phyloP scores from a whole-genome alignment of 2,113 vertebrate species.

The Nesoenas mayeri region DNA sequence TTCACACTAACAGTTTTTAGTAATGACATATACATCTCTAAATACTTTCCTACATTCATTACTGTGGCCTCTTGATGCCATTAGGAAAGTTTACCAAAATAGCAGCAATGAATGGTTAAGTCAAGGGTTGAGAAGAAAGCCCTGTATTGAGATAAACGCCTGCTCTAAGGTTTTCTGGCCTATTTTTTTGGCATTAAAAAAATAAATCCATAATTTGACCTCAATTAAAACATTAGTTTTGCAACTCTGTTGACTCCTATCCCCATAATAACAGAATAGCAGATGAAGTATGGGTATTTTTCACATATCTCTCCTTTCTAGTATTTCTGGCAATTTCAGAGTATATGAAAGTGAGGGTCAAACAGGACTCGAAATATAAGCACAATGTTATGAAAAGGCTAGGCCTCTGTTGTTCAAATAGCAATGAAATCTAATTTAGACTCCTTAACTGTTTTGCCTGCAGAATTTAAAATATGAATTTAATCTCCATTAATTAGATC shows the following conservation, averaged over 20 bases:
- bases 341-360: neutral
- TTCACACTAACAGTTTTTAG: neutral
- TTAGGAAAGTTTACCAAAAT: neutral
- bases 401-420: neutral
- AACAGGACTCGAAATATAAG: neutral
- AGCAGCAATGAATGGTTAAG: neutral
- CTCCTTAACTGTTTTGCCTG: neutral
- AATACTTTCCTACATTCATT: accelerated
- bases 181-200: neutral
- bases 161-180: neutral
- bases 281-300: neutral
- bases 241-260: neutral
- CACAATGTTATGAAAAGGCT: neutral
- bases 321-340: neutral
- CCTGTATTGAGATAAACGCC: neutral
- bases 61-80: neutral
- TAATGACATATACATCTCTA: neutral
- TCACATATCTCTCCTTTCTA: neutral
- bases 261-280: neutral
- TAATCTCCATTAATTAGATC: neutral
- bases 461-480: neutral
- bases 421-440: neutral
- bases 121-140: neutral
- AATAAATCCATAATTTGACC: neutral
- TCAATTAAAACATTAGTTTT: neutral